Base-by-base conservation (phyloP, 2,888 invertebrate species). In the Mythimna albipuncta region DNA sequence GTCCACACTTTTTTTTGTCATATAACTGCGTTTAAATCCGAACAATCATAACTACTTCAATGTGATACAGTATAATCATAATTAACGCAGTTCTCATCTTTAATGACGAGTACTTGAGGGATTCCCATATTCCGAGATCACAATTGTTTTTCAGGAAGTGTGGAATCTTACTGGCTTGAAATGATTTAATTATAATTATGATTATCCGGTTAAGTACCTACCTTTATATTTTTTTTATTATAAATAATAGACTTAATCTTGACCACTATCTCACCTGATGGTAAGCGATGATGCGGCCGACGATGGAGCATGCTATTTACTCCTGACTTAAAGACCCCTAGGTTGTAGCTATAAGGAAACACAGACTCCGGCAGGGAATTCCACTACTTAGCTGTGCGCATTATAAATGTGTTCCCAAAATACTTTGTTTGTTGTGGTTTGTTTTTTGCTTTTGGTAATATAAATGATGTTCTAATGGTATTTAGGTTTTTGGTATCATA, bases 51-150 rank as follows among this genome's bases (percentile, higher is more conserved):
- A 75, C 52, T 3, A 54, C 62, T 81, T 63, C 62, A 16, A 7
- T 26, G 32, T 75, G 2, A 75, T 32, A 66, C 47, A 59, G 41
- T 64, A 57, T 63, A 61, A 67, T 69, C 26, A 78, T 47, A 47
- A 6, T 65, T 64, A 70, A 77, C 72, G 74, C 41, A 59, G 71
- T 64, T 67, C 66, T 55, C 54, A 67, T 79, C 50, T 76, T 80
- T 70, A 70, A 58, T 67, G 41, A 72, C 35, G 55, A 63, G 61
- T 44, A 13, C 3, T 54, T 11, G 2, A 13, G 83, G 85, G 74
- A 82, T 65, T 85, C 76, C 85, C 85, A 32, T 73, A 52, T 13
- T 58, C 59, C 59, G 38, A 77, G 58, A 35, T 58, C 41, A 52
- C 19, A 41, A 13, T 50, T 64, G 61, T 69, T 77, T 69, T 64